Conservation (phyloP, 2,113 vertebrate species). For the Phodopus roborovskii region DNA sequence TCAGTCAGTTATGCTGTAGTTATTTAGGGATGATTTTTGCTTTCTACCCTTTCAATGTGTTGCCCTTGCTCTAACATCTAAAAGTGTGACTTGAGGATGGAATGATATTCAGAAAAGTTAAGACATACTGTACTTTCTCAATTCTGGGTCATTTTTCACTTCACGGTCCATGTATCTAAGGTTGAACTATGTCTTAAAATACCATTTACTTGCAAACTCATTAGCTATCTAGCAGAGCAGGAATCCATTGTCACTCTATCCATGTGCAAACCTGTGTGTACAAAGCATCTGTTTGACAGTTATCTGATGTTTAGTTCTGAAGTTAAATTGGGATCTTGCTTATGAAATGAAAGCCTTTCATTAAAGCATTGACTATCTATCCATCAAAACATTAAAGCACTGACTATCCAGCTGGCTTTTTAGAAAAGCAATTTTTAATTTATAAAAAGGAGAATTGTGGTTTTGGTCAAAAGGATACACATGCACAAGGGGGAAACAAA, state of each 20-base stretch:
- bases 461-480: slow-evolving; percentile 54
- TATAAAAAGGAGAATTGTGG: not conserved
- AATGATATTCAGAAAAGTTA: not conserved
- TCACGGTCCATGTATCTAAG: slow-evolving; percentile 6
- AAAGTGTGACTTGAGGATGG: not conserved
- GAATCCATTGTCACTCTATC: not conserved
- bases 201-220: slow-evolving; percentile 18
- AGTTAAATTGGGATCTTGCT: slow-evolving; percentile 43
- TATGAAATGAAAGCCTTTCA: slow-evolving; percentile 63
- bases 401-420: slow-evolving; percentile 47
- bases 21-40: slow-evolving; percentile 20
- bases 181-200: slow-evolving; percentile 23
- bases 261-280: slow-evolving; percentile 38
- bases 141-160: not conserved
- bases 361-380: slow-evolving; percentile 34
- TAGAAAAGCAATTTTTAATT: slow-evolving; percentile 63
- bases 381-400: slow-evolving; percentile 39
- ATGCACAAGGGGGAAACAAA: not conserved
- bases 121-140: slow-evolving; percentile 20
- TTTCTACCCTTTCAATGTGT: not conserved
- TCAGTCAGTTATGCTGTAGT: slow-evolving; percentile 6
- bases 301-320: slow-evolving; percentile 58
- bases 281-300: not conserved
- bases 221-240: not conserved
- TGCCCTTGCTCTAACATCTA: not conserved